Evolutionary conservation across 2,888 invertebrate species (phyloP), one percentile per base, ranked within the genome.

Genomic region (Zele albiditarsus): DNA sequence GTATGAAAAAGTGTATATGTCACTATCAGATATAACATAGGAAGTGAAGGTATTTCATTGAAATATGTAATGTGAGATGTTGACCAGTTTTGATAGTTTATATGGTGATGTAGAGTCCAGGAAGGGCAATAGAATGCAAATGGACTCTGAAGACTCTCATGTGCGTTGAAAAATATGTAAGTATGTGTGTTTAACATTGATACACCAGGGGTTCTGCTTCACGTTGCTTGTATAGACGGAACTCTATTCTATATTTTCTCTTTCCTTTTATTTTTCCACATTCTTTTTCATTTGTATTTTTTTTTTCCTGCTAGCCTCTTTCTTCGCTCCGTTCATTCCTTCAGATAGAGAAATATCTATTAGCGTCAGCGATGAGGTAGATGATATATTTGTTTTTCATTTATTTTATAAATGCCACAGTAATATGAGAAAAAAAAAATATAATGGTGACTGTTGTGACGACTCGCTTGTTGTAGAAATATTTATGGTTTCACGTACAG

Each of bases 131-230:
- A 81, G 77, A 81, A 85, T 85, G 84, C 82, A 84, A 85, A 85
- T 85, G 84, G 82, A 82, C 83, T 81, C 84, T 84, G 84, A 85
- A 85, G 79, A 80, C 63, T 78, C 80, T 72, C 80, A 79, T 82
- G 82, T 79, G 79, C 4, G 79, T 75, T 68, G 77, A 46, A 60
- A 62, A 71, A 20, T 53, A 20, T 20, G 53, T 53, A 23, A 20
- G 12, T 1, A 6, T 53, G 0, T 53, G 23, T 53, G n/a, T n/a
- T n/a, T 53, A 20, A 23, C 83, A 84, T 79, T 80, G 79, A 81
- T 83, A 83, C 82, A 85, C 84, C 77, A 81, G 83, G 81, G 82
- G 79, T 85, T 85, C 84, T 83, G 84, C 83, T 84, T 84, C 84
- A 84, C 82, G 80, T 80, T 77, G 82, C 81, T 83, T 84, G 83